phyloP scores from a whole-genome alignment of 2,888 invertebrate genomes.

The Osmoderma eremita region DNA sequence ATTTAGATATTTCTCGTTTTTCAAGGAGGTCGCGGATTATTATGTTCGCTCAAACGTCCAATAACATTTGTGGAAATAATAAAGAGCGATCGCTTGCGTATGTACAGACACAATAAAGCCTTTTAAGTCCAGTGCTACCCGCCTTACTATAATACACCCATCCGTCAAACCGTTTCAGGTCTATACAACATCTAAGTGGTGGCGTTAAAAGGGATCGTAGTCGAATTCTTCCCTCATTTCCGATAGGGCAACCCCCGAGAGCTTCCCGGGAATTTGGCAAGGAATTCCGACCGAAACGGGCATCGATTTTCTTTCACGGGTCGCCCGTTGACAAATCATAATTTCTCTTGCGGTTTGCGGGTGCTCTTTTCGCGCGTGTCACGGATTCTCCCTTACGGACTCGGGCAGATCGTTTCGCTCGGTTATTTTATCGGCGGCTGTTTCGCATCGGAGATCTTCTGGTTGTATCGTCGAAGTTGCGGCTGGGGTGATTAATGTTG shows the following conservation, averaged over 20 bases:
- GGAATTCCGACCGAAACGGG: neutral
- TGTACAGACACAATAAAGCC: too few species aligned
- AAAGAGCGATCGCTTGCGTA: too few species aligned
- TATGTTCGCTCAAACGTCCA: too few species aligned
- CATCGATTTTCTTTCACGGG: constrained; percentile 32
- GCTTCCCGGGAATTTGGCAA: neutral
- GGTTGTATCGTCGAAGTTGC: constrained; percentile 21
- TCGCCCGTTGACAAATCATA: constrained; percentile 29
- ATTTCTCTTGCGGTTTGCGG: constrained; percentile 28
- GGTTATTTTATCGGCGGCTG: constrained; percentile 18
- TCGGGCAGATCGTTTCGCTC: neutral
- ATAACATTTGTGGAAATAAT: too few species aligned
- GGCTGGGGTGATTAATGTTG: constrained; percentile 31
- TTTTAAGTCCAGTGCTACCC: neutral
- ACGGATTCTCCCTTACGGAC: constrained; percentile 11
- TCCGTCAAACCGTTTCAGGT: constrained; percentile 3
- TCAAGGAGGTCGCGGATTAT: too few species aligned
- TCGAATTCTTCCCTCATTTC: neutral
- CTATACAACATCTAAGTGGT: neutral
- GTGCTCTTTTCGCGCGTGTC: constrained; percentile 24
- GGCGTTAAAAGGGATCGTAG: neutral
- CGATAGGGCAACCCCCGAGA: constrained; percentile 3
- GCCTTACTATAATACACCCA: constrained; percentile 11
- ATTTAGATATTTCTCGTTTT: too few species aligned
- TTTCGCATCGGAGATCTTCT: neutral